Conservation (phyloP, 1,140 invertebrate species). For the Lepidurus couesii region DNA sequence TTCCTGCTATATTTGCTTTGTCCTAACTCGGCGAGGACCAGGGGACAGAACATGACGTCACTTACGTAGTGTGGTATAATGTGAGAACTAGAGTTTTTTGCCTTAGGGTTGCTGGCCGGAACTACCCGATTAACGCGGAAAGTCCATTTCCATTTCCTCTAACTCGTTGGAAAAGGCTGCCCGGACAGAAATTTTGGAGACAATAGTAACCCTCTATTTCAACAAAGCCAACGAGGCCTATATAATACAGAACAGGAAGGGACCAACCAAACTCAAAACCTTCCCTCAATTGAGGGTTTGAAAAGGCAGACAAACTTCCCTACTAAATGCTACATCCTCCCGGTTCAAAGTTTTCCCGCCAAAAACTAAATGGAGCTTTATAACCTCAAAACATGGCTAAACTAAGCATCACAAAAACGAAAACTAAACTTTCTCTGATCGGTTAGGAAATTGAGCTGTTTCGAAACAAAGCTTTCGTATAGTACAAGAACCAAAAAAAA, state of each 20-base stretch:
- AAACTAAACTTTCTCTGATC: too few species aligned
- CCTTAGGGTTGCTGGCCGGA: not conserved
- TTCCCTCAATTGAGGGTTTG: not conserved
- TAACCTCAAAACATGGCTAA: too few species aligned
- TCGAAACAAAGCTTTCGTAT: too few species aligned
- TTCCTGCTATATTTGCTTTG: not conserved
- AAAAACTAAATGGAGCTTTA: too few species aligned
- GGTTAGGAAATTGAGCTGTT: too few species aligned
- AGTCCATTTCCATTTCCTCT: conserved; percentile 4
- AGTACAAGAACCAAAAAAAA: too few species aligned
- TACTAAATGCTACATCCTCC: too few species aligned
- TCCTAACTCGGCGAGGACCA: not conserved
- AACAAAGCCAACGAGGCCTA: not conserved
- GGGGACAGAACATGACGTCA: not conserved
- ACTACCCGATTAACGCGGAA: conserved; percentile 12
- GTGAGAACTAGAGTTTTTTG: not conserved
- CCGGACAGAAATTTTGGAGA: not conserved
- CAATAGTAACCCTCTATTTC: not conserved
- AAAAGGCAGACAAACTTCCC: not conserved
- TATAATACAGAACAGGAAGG: not conserved
- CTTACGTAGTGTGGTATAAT: not conserved
- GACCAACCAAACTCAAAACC: not conserved
- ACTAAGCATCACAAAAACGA: too few species aligned
- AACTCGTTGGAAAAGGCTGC: not conserved
- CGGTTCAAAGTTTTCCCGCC: too few species aligned